Conservation (phyloP, 2,113 vertebrate genomes). For the Capreolus pygargus region DNA sequence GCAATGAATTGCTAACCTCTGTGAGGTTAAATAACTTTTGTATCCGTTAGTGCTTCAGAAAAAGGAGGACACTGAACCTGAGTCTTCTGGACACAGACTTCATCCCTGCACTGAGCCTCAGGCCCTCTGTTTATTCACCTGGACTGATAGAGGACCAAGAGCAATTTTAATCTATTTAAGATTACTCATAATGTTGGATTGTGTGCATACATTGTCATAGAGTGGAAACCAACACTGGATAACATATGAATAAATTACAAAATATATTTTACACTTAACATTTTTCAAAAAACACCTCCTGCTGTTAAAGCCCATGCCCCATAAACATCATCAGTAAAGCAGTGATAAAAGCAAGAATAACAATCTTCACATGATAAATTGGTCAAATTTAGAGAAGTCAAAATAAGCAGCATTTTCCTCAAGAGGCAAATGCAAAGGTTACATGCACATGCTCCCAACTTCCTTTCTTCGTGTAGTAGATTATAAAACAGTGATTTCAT, state of each 20-base stretch:
- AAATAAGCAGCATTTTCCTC: constrained; percentile 62
- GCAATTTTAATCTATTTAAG: not conserved
- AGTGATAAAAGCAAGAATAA: constrained; percentile 77
- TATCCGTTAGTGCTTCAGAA: not conserved
- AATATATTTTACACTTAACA: constrained; percentile 71
- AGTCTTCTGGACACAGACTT: not conserved
- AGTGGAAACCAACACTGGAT: constrained; percentile 62
- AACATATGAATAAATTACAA: constrained; percentile 63
- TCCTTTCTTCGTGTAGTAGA: not conserved
- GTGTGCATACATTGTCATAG: not conserved
- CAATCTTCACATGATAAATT: constrained; percentile 80
- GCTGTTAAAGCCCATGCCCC: constrained; percentile 79
- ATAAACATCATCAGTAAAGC: constrained; percentile 79
- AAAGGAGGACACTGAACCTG: not conserved
- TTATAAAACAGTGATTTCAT: constrained; percentile 41
- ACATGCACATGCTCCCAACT: not conserved
- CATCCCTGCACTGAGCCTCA: not conserved
- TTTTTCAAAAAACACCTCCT: constrained; percentile 81
- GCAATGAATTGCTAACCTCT: not conserved
- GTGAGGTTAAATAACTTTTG: not conserved
- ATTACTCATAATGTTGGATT: not conserved
- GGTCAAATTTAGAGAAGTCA: constrained; percentile 73
- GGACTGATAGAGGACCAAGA: not conserved
- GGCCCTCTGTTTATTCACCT: not conserved
- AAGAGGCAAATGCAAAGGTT: constrained; percentile 45